phyloP scores from a whole-genome alignment of 2,888 invertebrate species.

The Latrodectus hesperus region DNA sequence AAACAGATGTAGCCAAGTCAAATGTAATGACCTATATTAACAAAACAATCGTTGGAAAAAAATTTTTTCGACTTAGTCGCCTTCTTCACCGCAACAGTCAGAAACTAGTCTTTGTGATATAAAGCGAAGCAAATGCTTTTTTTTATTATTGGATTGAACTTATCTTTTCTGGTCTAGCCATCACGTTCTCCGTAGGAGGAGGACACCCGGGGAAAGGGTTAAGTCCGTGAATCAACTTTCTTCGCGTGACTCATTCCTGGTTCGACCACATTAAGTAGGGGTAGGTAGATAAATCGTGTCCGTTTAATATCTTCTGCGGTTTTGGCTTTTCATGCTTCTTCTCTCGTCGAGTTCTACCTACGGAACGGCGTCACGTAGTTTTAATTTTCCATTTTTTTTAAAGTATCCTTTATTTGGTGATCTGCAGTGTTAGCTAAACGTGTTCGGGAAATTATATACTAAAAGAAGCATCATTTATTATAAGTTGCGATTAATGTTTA shows the following conservation, averaged over 20 bases:
- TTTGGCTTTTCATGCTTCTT: not conserved
- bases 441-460: too few species aligned
- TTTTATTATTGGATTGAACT: not conserved
- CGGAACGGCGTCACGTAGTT: too few species aligned
- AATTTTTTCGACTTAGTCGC: not conserved
- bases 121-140: constrained; percentile 8
- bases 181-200: constrained; percentile 35
- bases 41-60: too few species aligned
- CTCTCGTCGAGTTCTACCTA: too few species aligned
- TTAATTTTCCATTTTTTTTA: too few species aligned
- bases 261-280: constrained; percentile 23
- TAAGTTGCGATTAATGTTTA: too few species aligned
- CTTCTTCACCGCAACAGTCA: not conserved
- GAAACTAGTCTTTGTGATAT: constrained; percentile 5
- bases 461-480: too few species aligned
- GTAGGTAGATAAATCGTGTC: constrained; percentile 7
- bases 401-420: too few species aligned
- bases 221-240: constrained; percentile 43
- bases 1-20: too few species aligned
- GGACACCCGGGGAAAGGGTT: constrained; percentile 18
- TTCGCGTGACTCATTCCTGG: constrained; percentile 41
- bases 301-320: constrained; percentile 4
- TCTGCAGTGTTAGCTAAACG: too few species aligned
- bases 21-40: too few species aligned
- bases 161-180: constrained; percentile 3